phyloP scores from a whole-genome alignment of 1,140 invertebrate species.

The Atta texana region DNA sequence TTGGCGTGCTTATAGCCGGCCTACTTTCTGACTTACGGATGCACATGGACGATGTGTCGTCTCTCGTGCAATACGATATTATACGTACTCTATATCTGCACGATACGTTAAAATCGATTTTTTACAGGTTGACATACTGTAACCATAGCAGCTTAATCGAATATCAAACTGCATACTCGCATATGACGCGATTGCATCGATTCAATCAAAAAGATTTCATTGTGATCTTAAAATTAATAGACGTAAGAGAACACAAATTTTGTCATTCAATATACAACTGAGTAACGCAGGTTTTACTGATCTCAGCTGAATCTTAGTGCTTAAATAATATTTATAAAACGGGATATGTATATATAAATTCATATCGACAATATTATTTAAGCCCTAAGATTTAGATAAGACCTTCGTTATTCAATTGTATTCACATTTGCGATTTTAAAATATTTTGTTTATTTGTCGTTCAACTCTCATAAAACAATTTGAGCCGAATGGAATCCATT shows the following conservation, averaged over 20 bases:
- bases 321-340: too few species aligned
- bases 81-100: conserved; percentile 51
- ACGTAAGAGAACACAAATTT: neutral
- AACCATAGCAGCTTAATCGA: conserved; percentile 80
- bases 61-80: conserved; percentile 31
- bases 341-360: too few species aligned
- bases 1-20: conserved; percentile 24
- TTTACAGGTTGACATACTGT: conserved; percentile 77
- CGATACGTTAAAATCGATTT: conserved; percentile 75
- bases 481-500: too few species aligned
- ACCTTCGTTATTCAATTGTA: too few species aligned
- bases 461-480: too few species aligned
- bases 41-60: conserved; percentile 16
- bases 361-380: too few species aligned
- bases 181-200: conserved; percentile 26
- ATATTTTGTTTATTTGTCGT: too few species aligned
- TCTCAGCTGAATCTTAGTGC: too few species aligned
- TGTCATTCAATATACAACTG: neutral
- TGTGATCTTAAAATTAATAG: neutral
- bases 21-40: conserved; percentile 5
- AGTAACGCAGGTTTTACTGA: too few species aligned
- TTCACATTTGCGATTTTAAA: too few species aligned
- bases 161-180: conserved; percentile 48
- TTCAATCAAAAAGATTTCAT: conserved; percentile 23
- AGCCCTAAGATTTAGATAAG: too few species aligned